Conservation (phyloP, 2,113 vertebrate genomes). For the Syngnathus scovelli region DNA sequence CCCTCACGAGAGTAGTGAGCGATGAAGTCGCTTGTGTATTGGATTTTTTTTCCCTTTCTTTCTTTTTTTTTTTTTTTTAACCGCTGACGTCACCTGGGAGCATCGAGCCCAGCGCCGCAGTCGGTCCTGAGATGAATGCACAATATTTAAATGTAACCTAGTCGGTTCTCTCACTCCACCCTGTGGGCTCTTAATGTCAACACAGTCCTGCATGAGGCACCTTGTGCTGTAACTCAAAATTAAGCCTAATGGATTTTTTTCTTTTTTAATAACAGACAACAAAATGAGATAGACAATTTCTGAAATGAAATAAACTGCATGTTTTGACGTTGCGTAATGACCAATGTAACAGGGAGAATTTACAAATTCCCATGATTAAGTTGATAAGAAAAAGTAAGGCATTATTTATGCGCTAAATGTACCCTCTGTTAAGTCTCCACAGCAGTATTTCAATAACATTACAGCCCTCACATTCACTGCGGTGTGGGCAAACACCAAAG, state of each 20-base stretch:
- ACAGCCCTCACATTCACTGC: not conserved
- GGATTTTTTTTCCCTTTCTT: slow-evolving; percentile 25
- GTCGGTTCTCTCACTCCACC: slow-evolving; percentile 70
- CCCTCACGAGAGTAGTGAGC: slow-evolving; percentile 22
- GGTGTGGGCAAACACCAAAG: not conserved
- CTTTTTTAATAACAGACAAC: not conserved
- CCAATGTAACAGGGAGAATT: too few species aligned
- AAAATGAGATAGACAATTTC: not conserved
- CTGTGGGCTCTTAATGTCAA: slow-evolving; percentile 55
- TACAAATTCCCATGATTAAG: too few species aligned
- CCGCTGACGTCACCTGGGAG: slow-evolving; percentile 68
- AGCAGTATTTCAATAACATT: not conserved
- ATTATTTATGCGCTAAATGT: too few species aligned
- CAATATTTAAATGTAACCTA: slow-evolving; percentile 70
- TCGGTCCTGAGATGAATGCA: slow-evolving; percentile 79
- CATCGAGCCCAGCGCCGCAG: slow-evolving; percentile 66
- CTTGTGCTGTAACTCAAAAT: not conserved
- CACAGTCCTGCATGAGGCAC: slow-evolving; percentile 35
- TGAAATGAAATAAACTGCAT: not conserved
- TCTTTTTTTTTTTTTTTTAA: slow-evolving; percentile 2
- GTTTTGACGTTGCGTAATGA: too few species aligned
- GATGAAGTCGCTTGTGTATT: slow-evolving; percentile 24
- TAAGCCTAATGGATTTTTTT: not conserved
- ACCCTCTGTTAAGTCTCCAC: too few species aligned
- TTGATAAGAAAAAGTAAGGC: too few species aligned